These are phyloP conservation scores for Aldrovandia affinis DNA, from an alignment of 2,797 vertebrate species.

Conservation along the genomic window DNA sequence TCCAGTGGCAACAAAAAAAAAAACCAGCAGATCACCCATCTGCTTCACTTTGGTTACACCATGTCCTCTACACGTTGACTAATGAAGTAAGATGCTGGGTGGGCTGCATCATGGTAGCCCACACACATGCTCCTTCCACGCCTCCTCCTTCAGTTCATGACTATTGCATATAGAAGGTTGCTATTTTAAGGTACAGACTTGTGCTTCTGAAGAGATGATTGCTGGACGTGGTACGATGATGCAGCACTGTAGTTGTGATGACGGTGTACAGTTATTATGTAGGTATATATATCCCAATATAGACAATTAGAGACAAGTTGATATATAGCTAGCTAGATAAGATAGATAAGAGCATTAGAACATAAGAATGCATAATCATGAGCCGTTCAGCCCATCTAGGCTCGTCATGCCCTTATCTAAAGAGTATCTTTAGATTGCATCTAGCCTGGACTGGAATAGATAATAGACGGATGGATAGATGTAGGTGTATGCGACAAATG, in stretches of 20 bases:
- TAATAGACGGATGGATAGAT: neutral
- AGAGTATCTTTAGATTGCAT: too few relatives aligned
- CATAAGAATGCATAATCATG: too few relatives aligned
- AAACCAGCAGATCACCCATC: conserved; percentile 38
- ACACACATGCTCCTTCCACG: conserved; percentile 21
- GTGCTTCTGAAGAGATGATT: neutral
- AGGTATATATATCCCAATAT: neutral
- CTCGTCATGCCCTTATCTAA: too few relatives aligned
- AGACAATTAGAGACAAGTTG: neutral
- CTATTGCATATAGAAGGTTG: neutral
- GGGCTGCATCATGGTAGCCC: conserved; percentile 53
- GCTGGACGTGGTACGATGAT: neutral
- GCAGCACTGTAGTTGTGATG: neutral
- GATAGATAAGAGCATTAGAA: neutral
- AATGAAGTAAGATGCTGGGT: conserved; percentile 63
- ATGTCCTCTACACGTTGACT: conserved; percentile 44
- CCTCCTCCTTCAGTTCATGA: neutral
- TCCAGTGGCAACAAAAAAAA: neutral
- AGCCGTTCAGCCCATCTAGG: too few relatives aligned
- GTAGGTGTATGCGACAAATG: neutral
- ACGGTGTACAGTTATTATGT: neutral
- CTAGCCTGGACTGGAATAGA: too few relatives aligned
- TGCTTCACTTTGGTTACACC: conserved; percentile 44
- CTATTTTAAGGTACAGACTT: conserved; percentile 13
- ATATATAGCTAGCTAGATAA: neutral